phyloP scores from a whole-genome alignment of 1,140 invertebrate species.

The Archegozetes longisetosus region DNA sequence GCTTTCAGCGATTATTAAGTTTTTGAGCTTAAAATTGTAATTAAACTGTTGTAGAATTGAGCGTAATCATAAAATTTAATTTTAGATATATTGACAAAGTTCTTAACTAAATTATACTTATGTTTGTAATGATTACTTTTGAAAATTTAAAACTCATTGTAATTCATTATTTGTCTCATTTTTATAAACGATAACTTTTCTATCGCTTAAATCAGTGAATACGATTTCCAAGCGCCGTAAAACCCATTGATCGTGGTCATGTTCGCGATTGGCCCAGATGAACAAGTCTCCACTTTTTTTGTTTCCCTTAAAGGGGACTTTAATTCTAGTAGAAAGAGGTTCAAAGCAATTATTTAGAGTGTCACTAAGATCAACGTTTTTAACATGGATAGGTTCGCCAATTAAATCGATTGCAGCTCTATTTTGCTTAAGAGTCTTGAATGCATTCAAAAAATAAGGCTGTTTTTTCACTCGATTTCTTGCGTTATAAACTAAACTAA shows the following conservation, averaged over 20 bases:
- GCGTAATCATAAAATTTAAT: too few relatives aligned
- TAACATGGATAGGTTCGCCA: neutral
- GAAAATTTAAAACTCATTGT: too few relatives aligned
- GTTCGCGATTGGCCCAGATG: constrained; percentile 1
- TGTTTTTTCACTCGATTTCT: neutral
- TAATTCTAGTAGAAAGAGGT: neutral
- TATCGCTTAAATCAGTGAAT: neutral
- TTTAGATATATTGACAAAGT: too few relatives aligned
- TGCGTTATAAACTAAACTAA: neutral
- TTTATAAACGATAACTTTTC: neutral
- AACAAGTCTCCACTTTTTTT: neutral
- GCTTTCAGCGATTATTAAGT: too few relatives aligned
- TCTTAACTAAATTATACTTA: too few relatives aligned
- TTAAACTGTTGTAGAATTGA: too few relatives aligned
- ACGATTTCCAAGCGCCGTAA: neutral
- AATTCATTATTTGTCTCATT: too few relatives aligned
- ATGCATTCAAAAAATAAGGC: neutral
- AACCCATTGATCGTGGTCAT: neutral
- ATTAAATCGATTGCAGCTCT: neutral
- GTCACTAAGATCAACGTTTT: neutral
- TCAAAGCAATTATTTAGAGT: neutral
- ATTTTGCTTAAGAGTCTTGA: neutral
- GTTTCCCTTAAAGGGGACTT: neutral
- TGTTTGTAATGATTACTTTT: too few relatives aligned
- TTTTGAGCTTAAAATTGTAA: too few relatives aligned